Percentiles rank a stretch among this genome's conserved stretches.
Conservation (phyloP, 2,797 vertebrate genomes). For the Siniperca scherzeri region DNA sequence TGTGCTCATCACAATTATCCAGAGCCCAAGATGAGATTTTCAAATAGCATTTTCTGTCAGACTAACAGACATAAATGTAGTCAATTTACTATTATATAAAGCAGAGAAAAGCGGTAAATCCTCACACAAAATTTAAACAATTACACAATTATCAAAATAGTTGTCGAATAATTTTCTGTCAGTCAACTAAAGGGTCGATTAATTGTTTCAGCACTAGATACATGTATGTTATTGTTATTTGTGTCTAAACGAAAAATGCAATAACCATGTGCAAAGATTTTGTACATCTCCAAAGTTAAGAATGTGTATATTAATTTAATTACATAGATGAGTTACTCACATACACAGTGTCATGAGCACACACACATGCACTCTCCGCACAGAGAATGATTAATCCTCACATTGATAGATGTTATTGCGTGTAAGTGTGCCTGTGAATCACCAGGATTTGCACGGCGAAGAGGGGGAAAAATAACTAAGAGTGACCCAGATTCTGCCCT, state of each 20-base stretch:
- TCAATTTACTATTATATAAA: neutral
- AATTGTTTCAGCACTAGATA: neutral
- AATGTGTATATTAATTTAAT: constrained; percentile 33
- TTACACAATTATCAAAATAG: neutral
- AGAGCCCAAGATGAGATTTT: neutral
- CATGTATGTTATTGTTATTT: neutral
- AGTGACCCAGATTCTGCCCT: constrained; percentile 85
- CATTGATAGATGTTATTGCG: constrained; percentile 68
- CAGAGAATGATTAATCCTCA: constrained; percentile 67
- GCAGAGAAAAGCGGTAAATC: neutral
- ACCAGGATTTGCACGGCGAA: constrained; percentile 53
- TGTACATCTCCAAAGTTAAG: constrained; percentile 8
- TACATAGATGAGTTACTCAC: constrained; percentile 30
- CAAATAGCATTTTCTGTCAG: neutral
- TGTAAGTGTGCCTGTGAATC: constrained; percentile 48
- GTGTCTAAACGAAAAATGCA: neutral
- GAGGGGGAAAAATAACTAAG: constrained; percentile 6
- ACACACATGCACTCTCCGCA: constrained; percentile 2
- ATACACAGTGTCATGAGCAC: constrained; percentile 16
- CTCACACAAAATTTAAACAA: neutral
- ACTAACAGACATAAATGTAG: neutral
- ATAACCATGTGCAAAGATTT: constrained; percentile 1
- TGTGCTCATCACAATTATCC: neutral
- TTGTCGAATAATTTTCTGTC: neutral
- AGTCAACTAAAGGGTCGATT: neutral